Evolutionary conservation across 2,888 invertebrate species (phyloP).

Genomic region (Agrotis segetum): DNA sequence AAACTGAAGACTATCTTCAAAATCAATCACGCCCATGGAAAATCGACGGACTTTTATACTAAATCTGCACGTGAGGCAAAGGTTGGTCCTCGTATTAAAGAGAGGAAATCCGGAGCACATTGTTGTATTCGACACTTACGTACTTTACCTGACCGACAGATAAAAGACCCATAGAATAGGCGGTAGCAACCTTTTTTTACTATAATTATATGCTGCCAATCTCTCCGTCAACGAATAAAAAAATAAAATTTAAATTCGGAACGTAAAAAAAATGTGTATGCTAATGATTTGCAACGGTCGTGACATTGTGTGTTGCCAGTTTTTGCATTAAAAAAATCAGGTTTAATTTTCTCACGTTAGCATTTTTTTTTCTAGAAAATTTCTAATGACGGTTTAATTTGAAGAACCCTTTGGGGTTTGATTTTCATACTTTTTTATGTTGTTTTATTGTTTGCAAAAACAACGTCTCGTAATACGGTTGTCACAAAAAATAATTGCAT

Average conservation of each 20-base stretch:
- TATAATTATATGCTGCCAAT: slow-evolving; percentile 85
- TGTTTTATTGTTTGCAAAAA: slow-evolving; percentile 86
- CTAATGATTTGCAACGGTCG: slow-evolving; percentile 87
- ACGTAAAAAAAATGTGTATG: slow-evolving; percentile 76
- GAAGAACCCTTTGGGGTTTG: slow-evolving; percentile 91
- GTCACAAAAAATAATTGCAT: slow-evolving; percentile 89
- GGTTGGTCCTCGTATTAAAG: slow-evolving; percentile 88
- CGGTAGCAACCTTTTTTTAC: slow-evolving; percentile 79
- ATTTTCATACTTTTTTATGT: slow-evolving; percentile 80
- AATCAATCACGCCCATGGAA: slow-evolving; percentile 91
- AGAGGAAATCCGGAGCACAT: slow-evolving; percentile 90
- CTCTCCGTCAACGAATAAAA: slow-evolving; percentile 64
- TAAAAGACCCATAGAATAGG: slow-evolving; percentile 81
- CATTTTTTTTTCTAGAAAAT: slow-evolving; percentile 81
- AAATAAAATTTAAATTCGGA: slow-evolving; percentile 72
- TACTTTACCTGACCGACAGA: slow-evolving; percentile 88
- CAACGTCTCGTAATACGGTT: slow-evolving; percentile 89
- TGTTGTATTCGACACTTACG: slow-evolving; percentile 86
- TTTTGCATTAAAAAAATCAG: slow-evolving; percentile 75
- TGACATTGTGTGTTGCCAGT: slow-evolving; percentile 73
- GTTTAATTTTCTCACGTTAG: slow-evolving; percentile 91
- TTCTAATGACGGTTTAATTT: slow-evolving; percentile 90
- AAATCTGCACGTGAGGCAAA: slow-evolving; percentile 89
- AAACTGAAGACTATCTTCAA: slow-evolving; percentile 83
- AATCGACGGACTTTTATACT: slow-evolving; percentile 83